Percentiles rank a stretch among this genome's conserved stretches.
These are phyloP conservation scores for Lithodes maja DNA, from an alignment of 2,888 invertebrate species.

Conservation along the genomic window DNA sequence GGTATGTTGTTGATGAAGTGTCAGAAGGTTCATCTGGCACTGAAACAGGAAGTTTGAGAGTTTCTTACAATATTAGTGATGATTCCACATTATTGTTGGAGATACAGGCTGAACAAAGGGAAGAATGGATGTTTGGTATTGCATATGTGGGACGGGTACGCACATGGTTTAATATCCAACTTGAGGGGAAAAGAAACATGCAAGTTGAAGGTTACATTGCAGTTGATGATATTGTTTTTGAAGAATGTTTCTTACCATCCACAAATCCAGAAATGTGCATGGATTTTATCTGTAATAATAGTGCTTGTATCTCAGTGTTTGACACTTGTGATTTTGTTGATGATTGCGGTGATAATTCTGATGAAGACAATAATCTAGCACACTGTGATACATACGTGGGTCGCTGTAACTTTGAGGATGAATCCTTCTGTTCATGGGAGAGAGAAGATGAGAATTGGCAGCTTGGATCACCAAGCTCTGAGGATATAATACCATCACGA, in stretches of 20 bases:
- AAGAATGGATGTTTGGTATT: conserved; percentile 51
- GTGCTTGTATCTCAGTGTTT: conserved; percentile 53
- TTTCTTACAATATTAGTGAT: conserved; percentile 30
- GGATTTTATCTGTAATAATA: conserved; percentile 40
- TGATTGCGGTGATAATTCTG: conserved; percentile 61
- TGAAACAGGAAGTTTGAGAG: conserved; percentile 35
- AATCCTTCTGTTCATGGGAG: conserved; percentile 41
- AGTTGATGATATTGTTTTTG: conserved; percentile 55
- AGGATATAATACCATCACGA: conserved; percentile 42
- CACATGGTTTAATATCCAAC: conserved; percentile 29
- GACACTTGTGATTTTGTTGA: conserved; percentile 59
- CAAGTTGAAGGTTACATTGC: conserved; percentile 54
- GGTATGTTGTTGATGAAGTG: conserved; percentile 47
- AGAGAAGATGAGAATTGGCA: conserved; percentile 43
- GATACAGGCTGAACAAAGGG: conserved; percentile 30
- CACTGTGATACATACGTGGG: conserved; percentile 30
- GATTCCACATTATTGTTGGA: conserved; percentile 27
- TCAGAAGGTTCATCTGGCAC: conserved; percentile 20
- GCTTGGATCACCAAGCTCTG: conserved; percentile 36
- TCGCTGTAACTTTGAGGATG: conserved; percentile 57
- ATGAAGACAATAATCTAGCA: conserved; percentile 29
- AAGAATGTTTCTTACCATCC: conserved; percentile 57
- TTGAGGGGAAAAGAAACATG: conserved; percentile 44
- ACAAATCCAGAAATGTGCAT: conserved; percentile 17
- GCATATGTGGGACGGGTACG: conserved; percentile 52